A percentile compares a stretch with the other conserved stretches of the same genome.
These are phyloP conservation scores for Hoplias malabaricus DNA, from an alignment of 2,113 vertebrate species.

Conservation along the genomic window DNA sequence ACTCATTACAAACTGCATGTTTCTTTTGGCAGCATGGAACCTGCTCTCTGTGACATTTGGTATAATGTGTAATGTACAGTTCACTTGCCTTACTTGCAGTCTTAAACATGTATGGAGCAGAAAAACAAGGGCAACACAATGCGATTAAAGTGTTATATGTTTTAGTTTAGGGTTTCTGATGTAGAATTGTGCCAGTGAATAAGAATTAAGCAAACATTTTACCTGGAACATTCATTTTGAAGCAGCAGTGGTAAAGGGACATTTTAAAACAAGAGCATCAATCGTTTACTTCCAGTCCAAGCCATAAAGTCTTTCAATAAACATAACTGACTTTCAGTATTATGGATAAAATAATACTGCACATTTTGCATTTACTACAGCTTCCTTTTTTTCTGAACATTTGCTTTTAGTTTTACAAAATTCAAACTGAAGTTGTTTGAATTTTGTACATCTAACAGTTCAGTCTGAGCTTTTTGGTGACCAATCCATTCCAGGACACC, in stretches of 20 bases:
- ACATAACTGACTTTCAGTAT: too few species aligned
- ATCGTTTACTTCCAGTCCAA: too few species aligned
- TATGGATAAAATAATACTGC: too few species aligned
- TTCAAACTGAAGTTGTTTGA: too few species aligned
- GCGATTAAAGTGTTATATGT: neutral
- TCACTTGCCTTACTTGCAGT: neutral
- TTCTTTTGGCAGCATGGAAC: neutral
- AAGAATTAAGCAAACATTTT: neutral
- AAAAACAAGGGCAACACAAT: neutral
- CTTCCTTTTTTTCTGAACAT: too few species aligned
- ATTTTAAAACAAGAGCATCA: too few species aligned
- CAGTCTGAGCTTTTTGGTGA: too few species aligned
- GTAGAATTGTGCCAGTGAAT: neutral
- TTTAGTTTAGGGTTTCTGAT: neutral
- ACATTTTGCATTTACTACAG: too few species aligned
- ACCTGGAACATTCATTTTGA: neutral
- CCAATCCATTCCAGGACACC: too few species aligned
- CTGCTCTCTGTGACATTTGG: neutral
- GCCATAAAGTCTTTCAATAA: too few species aligned
- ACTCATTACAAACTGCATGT: neutral
- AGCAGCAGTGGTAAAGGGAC: conserved; percentile 10
- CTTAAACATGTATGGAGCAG: neutral
- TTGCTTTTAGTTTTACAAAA: too few species aligned
- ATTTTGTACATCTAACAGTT: too few species aligned
- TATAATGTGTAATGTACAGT: neutral